Conservation (phyloP, 2,888 invertebrate species). For the Nymphalis urticae region DNA sequence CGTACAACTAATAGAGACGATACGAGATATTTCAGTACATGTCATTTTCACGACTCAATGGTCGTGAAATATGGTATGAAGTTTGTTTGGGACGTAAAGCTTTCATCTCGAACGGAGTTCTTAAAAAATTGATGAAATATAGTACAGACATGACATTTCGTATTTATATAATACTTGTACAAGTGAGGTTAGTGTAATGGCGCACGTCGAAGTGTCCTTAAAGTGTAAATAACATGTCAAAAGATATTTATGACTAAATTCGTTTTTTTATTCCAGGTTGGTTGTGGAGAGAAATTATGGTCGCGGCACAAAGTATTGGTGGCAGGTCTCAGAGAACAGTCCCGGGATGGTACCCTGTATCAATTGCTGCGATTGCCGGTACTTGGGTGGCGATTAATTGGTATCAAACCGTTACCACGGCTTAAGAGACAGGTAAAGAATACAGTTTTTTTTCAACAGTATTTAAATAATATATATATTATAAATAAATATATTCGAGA, state of each 20-base stretch:
- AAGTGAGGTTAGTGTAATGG: neutral
- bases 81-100: no score
- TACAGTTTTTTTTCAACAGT: no score
- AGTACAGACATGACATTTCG: neutral
- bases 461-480: no score
- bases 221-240: no score
- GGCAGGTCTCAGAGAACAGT: conserved; percentile 85
- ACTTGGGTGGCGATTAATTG: conserved; percentile 85
- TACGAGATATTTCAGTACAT: no score
- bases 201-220: neutral
- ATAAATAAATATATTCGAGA: no score
- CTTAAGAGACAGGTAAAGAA: conserved; percentile 67
- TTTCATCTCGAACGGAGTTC: no score
- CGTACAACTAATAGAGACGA: no score
- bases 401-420: conserved; percentile 59
- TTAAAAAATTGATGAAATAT: neutral
- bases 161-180: neutral
- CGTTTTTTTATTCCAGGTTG: conserved; percentile 79
- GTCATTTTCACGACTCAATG: no score
- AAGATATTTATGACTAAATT: no score
- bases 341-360: conserved; percentile 86
- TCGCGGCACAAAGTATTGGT: conserved; percentile 84
- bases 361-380: conserved; percentile 86
- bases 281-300: conserved; percentile 88
- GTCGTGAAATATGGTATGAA: no score